Evolutionary conservation across 2,888 invertebrate species (phyloP), one percentile per base, ranked within the genome.

Genomic region (Ypsolopha sequella): DNA sequence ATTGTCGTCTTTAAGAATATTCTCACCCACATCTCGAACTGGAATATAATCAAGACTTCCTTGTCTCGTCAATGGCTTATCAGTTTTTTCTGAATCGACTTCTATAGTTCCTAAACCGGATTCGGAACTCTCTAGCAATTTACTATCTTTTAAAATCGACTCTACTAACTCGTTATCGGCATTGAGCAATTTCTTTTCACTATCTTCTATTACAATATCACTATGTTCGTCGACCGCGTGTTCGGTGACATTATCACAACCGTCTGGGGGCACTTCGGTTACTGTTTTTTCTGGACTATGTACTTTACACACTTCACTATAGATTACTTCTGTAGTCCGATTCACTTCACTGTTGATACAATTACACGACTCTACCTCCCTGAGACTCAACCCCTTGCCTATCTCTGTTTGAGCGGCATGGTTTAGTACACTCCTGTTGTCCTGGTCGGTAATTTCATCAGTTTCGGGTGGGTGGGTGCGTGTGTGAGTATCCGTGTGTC

Each of bases 281-380:
- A 58, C 61, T 60, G 79, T 64, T 56, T 60, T 85, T 7, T 76
- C 76, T 56, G 86, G 88, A 52, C 85, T 88, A 66, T 89, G 89
- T 61, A 89, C 88, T 70, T 91, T 91, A 60, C 89, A 90, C 58
- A 90, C 89, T 70, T 91, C 89, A 81, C 90, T 91, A 65, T 90
- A 91, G 56, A 88, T 80, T 24, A 80, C 68, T 36, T 59, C 76
- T 60, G 69, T 77, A 72, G 78, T 78, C 75, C 80, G 70, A 58
- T 73, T 56, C 38, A 73, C 66, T 57, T 62, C 57, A 11, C 51
- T 52, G n/a, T 62, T 59, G 53, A 67, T 71, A 55, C 85, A 86
- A 50, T 66, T 68, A 63, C 84, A 82, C n/a, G 71, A 68, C 57
- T 84, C 81, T 3, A 87, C 78, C 54, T 87, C 84, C 2, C 87